Conservation (phyloP, 2,797 vertebrate genomes). For the Pachyuromys duprasi region DNA sequence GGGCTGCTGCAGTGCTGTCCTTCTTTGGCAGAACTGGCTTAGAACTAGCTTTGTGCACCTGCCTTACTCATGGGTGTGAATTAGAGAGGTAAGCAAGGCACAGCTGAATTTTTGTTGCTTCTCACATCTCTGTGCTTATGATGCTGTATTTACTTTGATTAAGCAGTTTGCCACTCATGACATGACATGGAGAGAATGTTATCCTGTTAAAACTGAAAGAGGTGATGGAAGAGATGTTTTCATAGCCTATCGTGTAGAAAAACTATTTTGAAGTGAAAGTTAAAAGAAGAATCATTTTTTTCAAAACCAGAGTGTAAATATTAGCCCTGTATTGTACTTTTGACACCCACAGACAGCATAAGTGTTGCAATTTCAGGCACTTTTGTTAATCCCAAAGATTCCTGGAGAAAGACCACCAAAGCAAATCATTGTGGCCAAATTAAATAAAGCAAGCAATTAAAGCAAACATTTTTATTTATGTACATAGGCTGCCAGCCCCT, state of each 20-base stretch:
- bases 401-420: neutral
- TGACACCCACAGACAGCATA: neutral
- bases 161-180: neutral
- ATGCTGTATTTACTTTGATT: neutral
- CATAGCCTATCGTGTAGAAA: neutral
- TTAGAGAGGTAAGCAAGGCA: no score
- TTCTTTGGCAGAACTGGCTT: neutral
- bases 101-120: neutral
- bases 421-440: neutral
- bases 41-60: neutral
- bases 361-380: neutral
- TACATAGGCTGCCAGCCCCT: neutral
- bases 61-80: neutral
- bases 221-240: neutral
- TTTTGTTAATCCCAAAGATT: neutral
- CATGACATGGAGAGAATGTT: neutral
- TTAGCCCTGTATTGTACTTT: neutral
- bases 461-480: neutral
- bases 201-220: neutral
- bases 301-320: neutral
- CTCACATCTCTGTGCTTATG: neutral
- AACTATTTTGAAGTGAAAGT: neutral
- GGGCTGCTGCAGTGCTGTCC: fast-evolving
- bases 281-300: neutral
- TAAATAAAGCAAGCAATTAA: neutral